These are phyloP conservation scores for Agelastica alni DNA, from an alignment of 2,888 invertebrate species.

Conservation along the genomic window DNA sequence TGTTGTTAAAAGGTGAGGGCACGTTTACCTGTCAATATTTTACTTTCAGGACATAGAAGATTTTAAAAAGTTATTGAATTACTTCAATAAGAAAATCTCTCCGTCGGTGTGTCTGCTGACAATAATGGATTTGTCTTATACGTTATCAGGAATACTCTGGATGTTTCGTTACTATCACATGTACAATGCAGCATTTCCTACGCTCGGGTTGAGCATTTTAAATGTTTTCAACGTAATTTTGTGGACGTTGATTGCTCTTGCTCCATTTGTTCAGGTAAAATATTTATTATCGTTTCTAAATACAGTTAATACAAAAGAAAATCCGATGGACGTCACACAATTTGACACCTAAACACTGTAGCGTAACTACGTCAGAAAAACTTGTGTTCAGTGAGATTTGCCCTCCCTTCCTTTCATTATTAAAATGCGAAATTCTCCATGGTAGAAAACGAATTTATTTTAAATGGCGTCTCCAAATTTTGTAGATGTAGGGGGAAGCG, in stretches of 20 bases:
- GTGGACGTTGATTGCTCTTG: conserved; percentile 68
- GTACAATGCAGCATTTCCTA: conserved; percentile 63
- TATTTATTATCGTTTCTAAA: no score
- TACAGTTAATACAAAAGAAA: no score
- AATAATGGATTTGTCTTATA: conserved; percentile 74
- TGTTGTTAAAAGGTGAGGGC: no score
- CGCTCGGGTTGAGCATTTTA: conserved; percentile 64
- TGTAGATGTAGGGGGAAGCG: no score
- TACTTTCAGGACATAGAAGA: conserved; percentile 73
- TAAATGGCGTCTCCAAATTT: no score
- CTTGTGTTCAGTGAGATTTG: no score
- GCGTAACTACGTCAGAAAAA: no score
- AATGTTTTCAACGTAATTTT: conserved; percentile 65
- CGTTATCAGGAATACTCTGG: conserved; percentile 71
- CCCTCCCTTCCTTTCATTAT: no score
- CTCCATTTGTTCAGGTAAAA: conserved; percentile 74
- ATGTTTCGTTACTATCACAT: conserved; percentile 65
- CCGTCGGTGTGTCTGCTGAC: conserved; percentile 79
- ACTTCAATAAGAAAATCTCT: conserved; percentile 76
- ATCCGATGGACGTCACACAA: no score
- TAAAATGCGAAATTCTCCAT: no score
- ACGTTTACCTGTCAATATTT: background rate
- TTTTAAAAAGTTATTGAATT: conserved; percentile 75
- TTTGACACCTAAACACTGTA: no score
- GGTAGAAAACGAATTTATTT: no score